Evolutionary conservation across 2,888 invertebrate genomes (phyloP).

Genomic region (Ramazzottius varieornatus): DNA sequence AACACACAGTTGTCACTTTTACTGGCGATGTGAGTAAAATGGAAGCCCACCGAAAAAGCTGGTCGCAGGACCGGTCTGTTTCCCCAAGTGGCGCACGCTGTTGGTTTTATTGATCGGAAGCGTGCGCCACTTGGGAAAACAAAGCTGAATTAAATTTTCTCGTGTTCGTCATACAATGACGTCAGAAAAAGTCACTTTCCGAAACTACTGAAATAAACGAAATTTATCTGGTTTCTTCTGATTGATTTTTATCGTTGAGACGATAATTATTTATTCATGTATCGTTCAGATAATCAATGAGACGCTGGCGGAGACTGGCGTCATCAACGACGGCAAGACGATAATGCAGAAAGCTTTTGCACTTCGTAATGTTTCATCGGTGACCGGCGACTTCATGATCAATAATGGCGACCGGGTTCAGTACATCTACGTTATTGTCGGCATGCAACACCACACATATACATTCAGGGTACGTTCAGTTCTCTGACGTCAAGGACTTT

Average conservation of each 20-base stretch:
- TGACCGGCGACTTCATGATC: background rate
- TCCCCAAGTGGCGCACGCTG: too few relatives aligned
- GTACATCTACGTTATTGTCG: background rate
- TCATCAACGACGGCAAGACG: background rate
- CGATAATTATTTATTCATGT: too few relatives aligned
- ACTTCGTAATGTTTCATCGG: background rate
- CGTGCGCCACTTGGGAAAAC: too few relatives aligned
- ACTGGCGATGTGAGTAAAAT: background rate
- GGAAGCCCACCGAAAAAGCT: too few relatives aligned
- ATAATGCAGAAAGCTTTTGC: background rate
- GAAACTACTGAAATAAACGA: background rate
- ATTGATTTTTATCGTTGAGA: background rate
- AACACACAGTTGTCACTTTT: background rate
- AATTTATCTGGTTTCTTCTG: background rate
- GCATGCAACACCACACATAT: background rate
- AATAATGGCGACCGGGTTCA: background rate
- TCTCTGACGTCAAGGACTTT: background rate
- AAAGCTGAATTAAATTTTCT: too few relatives aligned
- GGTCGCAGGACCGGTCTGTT: too few relatives aligned
- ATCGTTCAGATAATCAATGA: background rate
- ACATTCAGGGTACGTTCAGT: background rate
- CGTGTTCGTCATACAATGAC: too few relatives aligned
- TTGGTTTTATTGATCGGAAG: too few relatives aligned
- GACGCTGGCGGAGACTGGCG: background rate
- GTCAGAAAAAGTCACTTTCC: background rate